Evolutionary conservation across 2,113 vertebrate genomes (phyloP), one percentile per base, ranked within the genome.

Genomic region (Tapirus terrestris): DNA sequence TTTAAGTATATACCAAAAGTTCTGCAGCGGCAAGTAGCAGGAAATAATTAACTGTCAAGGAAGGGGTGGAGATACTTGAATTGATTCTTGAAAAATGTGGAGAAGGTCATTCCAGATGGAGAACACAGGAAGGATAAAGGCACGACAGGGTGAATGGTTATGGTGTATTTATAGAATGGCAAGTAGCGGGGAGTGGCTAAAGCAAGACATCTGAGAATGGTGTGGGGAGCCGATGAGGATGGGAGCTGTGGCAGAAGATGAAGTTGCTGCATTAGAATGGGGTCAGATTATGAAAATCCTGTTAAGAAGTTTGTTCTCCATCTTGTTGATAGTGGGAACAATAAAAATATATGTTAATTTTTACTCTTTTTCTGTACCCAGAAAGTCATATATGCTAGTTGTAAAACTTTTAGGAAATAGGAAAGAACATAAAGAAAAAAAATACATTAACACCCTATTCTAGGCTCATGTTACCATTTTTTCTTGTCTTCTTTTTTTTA

Each of bases 401-500:
- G 1, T 70, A 92, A 91, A 96, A 91, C 17, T 92, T 96, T 65
- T 14, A 90, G 63, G 72, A 94, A 89, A 84, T n/a, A 53, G 36
- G 70, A 83, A 96, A 85, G 18, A 95, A 89, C 31, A 70, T 79
- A 93, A 43, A 53, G 91, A 90, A 93, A 43, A 43, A 94, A 90
- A 61, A 76, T 51, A 56, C 43, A 75, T 45, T 51, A 91, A 81
- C 65, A 95, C 14, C 23, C 65, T 9, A 48, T 20, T 86, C 20
- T 33, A 61, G 95, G 53, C 36, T 61, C 86, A 51, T 56, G 53
- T 58, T 86, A 68, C 63, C 16, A 53, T 48, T 82, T 87, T 91
- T 77, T 43, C 83, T 77, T 90, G n/a, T 96, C 60, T 87, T 80
- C 18, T 65, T 39, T 68, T 61, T 81, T 82, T 65, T 12, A 48